phyloP scores from a whole-genome alignment of 2,113 vertebrate genomes.

The Lota lota region DNA sequence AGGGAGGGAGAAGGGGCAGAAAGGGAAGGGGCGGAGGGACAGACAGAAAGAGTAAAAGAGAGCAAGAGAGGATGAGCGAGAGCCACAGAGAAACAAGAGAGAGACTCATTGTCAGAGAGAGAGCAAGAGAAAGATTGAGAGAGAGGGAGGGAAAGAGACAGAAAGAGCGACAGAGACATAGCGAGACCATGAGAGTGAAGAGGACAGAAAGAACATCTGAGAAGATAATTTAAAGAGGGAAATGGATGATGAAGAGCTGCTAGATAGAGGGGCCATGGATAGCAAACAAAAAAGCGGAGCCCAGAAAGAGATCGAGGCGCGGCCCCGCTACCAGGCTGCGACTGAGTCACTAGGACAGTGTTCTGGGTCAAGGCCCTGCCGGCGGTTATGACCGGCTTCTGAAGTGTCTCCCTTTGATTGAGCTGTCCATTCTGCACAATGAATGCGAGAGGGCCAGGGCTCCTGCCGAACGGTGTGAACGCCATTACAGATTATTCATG shows the following conservation, averaged over 20 bases:
- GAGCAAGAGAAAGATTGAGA: no score
- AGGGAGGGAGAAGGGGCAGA: slow-evolving; percentile 5
- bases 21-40: not conserved
- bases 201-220: no score
- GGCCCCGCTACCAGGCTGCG: slow-evolving; percentile 23
- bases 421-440: slow-evolving; percentile 67
- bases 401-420: slow-evolving; percentile 70
- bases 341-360: slow-evolving; percentile 53
- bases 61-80: slow-evolving; percentile 21
- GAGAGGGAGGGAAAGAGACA: no score
- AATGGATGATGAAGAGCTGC: no score
- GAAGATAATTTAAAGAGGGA: no score
- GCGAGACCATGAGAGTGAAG: no score
- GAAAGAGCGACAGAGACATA: no score
- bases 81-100: no score
- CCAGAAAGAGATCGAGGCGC: no score
- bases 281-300: no score
- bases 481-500: slow-evolving; percentile 73
- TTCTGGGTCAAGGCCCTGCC: slow-evolving; percentile 73
- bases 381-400: slow-evolving; percentile 60
- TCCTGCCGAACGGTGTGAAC: slow-evolving; percentile 45
- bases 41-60: not conserved
- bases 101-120: not conserved
- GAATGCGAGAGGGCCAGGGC: slow-evolving; percentile 61
- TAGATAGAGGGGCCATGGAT: slow-evolving; percentile 31